Evolutionary conservation across 64 coral and sea anemone genomes (phyloP), one percentile per base, ranked within the genome.

Genomic region (Porites australiensis): DNA sequence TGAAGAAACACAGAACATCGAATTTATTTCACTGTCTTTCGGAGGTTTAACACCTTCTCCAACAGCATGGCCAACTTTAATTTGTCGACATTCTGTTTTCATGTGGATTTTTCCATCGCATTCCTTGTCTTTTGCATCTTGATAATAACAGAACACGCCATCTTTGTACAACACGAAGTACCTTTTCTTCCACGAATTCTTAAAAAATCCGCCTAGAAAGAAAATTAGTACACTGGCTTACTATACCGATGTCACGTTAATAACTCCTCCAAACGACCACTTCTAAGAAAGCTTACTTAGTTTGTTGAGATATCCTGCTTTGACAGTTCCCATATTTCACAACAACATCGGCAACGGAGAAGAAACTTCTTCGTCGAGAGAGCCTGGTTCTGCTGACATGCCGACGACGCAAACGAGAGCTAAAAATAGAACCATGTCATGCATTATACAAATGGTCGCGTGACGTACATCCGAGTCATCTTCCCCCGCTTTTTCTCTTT

Each of bases 91-190:
- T 66, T 97, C 81, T 18, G 84, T 94, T 50, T 94, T 97, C 95
- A 97, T 94, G 53, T 97, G 91, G 53, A 97, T 97, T 88, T 94
- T 97, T 11, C 95, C 95, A 88, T 97, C 95, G 16, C 83, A 84
- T 77, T 97, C 95, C 80, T 90, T 97, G 74, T 97, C 95, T 3
- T 87, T 75, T 6, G 95, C 68, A 47, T 94, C 95, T 90, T 97
- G 95, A 44, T 94, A 94, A 90, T 97, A 97, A 83, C 88, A 97
- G 49, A 97, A 97, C 37, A 94, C 92, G 47, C 95, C 95, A 94
- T 93, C 90, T 91, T 94, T 77, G 60, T 94, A 97, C 58, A 97
- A 74, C 27, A 93, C 93, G 77, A 97, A 97, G 75, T 97, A 97
- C 61, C 95, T 87, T 47, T 83, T 94, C 84, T 98, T 98, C 95